Base-by-base conservation (phyloP, 2,888 invertebrate species). In the Tipula vernalis region DNA sequence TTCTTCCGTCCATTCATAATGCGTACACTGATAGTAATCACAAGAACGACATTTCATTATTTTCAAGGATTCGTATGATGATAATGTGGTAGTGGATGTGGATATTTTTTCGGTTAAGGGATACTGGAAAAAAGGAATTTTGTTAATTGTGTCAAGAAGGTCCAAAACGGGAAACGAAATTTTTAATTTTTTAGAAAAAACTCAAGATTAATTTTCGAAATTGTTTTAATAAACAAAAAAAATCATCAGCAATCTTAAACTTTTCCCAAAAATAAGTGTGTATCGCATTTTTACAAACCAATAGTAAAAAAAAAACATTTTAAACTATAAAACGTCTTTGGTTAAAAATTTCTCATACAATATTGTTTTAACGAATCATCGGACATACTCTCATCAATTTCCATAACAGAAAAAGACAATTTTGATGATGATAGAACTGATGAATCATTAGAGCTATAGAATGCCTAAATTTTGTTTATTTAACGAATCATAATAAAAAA, bases 21-120 rank as follows among this genome's bases (percentile, higher is more conserved):
- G 47, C 47, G 8, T 12, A 86, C 86, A 86, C 36, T 86, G 47
- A 86, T 86, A 86, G n/a, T 12, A 86, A 47, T 86, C 86, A 47
- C 86, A 86, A 86, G 44, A 13, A 44, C 86, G 36, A 51, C 71
- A 71, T 71, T 28, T 28, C 10, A 71, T 10, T 71, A 28, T 28
- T 71, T 71, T 71, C 28, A 71, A 71, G 18, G 71, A 71, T 71
- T 10, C 2, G 10, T 28, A 28, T 8, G 71, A 28, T 71, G 71
- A 28, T 84, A 8, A 12, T 36, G 39, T 6, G 84, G 84, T 13
- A 15, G 3, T 5, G 3, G 15, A 12, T 36, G 39, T 6, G 84
- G 84, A 39, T 39, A 2, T 5, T n/a, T 84, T 84, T 39, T 84
- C 39, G n/a, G 15, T 36, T 39, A 8, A n/a, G 39, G 36, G 15